Base-by-base conservation (phyloP, 2,888 invertebrate species). In the Mythimna loreyi region DNA sequence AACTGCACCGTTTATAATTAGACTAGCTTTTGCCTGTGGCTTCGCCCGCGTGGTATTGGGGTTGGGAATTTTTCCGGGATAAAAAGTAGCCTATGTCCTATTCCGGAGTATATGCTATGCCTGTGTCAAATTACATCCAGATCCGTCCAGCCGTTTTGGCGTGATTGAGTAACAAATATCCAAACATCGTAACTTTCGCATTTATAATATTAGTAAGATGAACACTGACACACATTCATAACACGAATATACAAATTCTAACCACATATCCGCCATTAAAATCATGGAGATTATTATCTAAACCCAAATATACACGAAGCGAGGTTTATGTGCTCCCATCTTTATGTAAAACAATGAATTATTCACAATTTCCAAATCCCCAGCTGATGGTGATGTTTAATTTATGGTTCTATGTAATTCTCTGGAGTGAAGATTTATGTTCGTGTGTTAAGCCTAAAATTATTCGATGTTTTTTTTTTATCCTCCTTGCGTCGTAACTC, bases 341-440 rank as follows among this genome's bases (percentile, higher is more conserved):
- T 73, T 61, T 69, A 69, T 68, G 68, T 71, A 67, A 63, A 76
- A 56, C 69, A 52, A 58, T 74, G 81, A 81, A 83, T 83, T 66
- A 83, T 78, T 83, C 63, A 83, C 72, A 67, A 59, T 58, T 67
- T 60, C 45, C 25, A 71, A 82, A 76, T 73, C 78, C 79, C 76
- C 13, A 50, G 36, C 25, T 47, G 60, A 67, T 61, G 66, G 58
- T 61, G 59, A 58, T 72, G 66, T 71, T 56, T 61, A 76, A 84
- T 84, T 81, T 81, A 78, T 74, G 59, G 63, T 53, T 59, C 25
- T 30, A 23, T 21, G 62, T 81, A 67, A 68, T 72, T 64, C 16
- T 47, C 16, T 58, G 50, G 36, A 58, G 61, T 13, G 4, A 45
- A 30, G 21, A 73, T 79, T 67, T 73, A 67, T 65, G 28, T 58